Evolutionary conservation across 2,113 vertebrate genomes (phyloP).

Genomic region (Colaptes auratus): DNA sequence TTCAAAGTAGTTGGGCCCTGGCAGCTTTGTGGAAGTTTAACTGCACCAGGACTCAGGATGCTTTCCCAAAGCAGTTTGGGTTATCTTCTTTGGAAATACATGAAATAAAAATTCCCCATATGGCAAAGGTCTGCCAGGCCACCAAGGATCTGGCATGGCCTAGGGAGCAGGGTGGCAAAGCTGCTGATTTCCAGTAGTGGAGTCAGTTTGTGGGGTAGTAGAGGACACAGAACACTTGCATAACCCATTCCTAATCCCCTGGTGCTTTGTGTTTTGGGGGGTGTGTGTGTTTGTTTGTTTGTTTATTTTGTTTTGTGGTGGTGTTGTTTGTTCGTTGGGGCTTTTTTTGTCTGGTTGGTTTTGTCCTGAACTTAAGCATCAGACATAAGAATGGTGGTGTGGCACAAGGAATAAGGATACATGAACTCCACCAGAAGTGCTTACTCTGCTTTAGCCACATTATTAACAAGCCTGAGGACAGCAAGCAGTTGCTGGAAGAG

Average conservation of each 20-base stretch:
- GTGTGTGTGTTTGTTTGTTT: background rate
- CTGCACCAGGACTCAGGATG: background rate
- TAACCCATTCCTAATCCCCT: background rate
- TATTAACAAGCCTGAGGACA: background rate
- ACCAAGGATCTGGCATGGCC: background rate
- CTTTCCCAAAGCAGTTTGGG: background rate
- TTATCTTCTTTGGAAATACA: background rate
- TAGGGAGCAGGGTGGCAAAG: background rate
- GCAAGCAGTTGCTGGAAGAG: background rate
- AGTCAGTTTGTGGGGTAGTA: background rate
- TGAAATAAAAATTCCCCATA: background rate
- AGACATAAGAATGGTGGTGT: background rate
- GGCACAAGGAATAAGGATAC: background rate
- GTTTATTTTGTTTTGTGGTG: too few species aligned
- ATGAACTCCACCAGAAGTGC: accelerated
- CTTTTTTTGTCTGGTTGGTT: too few species aligned
- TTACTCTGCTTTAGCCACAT: background rate
- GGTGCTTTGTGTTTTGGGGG: too few species aligned
- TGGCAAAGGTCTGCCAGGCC: background rate
- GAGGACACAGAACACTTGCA: background rate
- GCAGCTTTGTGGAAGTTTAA: background rate
- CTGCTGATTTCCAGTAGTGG: background rate
- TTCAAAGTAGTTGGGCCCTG: background rate
- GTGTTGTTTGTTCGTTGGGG: too few species aligned
- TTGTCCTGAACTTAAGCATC: background rate